phyloP scores from a whole-genome alignment of 1,140 invertebrate genomes.

The Drosophila eugracilis region DNA sequence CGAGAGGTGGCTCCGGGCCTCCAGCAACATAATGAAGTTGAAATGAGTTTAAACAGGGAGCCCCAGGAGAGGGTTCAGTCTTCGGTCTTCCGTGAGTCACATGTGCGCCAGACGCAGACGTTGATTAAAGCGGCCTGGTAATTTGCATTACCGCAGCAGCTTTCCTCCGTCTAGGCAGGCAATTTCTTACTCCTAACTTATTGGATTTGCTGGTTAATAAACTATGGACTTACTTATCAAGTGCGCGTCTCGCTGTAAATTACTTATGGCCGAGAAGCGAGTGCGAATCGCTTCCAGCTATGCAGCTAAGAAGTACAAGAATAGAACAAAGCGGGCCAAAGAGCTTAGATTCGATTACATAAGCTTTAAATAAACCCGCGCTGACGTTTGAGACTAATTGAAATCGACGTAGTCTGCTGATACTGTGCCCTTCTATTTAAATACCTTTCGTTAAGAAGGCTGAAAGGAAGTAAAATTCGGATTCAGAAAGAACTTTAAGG shows the following conservation, averaged over 20 bases:
- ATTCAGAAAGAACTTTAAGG: too few relatives aligned
- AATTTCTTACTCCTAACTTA: conserved; percentile 52
- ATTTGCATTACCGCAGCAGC: conserved; percentile 52
- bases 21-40: conserved; percentile 65
- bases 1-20: conserved; percentile 25
- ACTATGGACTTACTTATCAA: conserved; percentile 74
- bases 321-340: background rate
- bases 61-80: conserved; percentile 11
- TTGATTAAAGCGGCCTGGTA: conserved; percentile 32
- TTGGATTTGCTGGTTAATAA: conserved; percentile 77
- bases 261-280: conserved; percentile 44
- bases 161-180: background rate
- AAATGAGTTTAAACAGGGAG: conserved; percentile 66
- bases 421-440: too few relatives aligned
- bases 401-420: too few relatives aligned
- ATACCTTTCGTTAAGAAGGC: too few relatives aligned
- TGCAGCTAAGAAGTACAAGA: conserved; percentile 26
- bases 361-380: too few relatives aligned
- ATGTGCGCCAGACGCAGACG: conserved; percentile 54
- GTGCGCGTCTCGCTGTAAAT: conserved; percentile 38
- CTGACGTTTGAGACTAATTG: too few relatives aligned
- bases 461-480: too few relatives aligned
- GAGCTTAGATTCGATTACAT: background rate
- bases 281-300: conserved; percentile 30
- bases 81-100: conserved; percentile 52